phyloP scores from a whole-genome alignment of 2,113 vertebrate species.

The Rhinolophus ferrumequinum region DNA sequence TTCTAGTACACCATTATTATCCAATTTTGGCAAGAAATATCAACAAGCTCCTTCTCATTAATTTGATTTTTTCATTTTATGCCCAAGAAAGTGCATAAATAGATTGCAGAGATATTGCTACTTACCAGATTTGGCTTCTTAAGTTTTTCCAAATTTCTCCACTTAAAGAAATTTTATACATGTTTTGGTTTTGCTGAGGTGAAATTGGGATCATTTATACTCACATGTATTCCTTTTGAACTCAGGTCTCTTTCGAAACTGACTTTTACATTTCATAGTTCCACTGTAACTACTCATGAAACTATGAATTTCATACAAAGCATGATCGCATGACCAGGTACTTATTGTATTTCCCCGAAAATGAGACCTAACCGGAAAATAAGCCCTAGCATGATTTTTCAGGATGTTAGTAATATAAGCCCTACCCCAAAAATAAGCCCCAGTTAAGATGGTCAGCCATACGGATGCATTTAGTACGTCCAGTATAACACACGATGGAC shows the following conservation, averaged over 20 bases:
- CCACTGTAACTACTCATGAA: not conserved
- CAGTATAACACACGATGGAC: too few relatives aligned
- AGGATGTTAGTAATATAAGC: too few relatives aligned
- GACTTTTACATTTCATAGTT: constrained; percentile 31
- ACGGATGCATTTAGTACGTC: too few relatives aligned
- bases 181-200: constrained; percentile 44
- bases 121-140: not conserved
- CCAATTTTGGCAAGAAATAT: constrained; percentile 25
- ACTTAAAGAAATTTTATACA: not conserved
- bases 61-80: constrained; percentile 6
- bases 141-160: not conserved
- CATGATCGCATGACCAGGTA: not conserved
- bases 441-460: too few relatives aligned
- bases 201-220: not conserved
- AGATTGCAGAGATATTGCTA: not conserved
- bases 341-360: not conserved
- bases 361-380: too few relatives aligned
- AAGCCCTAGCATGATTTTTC: too few relatives aligned
- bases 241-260: not conserved
- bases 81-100: not conserved
- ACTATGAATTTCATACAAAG: constrained; percentile 12
- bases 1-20: not conserved
- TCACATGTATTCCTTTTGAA: constrained; percentile 31
- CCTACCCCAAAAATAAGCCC: too few relatives aligned
- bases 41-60: not conserved